Base-by-base conservation (phyloP, 2,888 invertebrate species). In the Lasioglossum vierecki region DNA sequence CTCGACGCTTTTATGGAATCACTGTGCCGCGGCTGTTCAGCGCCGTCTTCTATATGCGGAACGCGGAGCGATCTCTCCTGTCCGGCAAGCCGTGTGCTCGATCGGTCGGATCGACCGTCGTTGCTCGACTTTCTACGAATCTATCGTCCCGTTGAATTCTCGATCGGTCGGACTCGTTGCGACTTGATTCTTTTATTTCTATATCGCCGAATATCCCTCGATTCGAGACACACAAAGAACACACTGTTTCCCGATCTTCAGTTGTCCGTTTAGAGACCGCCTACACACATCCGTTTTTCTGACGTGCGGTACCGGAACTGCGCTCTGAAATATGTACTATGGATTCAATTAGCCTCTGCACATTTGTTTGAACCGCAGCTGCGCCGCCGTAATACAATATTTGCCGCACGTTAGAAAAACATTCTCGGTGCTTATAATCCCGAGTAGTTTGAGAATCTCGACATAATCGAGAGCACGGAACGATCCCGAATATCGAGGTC, bases 1-100 rank as follows among this genome's bases (percentile, higher is more conserved):
- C 76, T 84, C 86, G 85, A 82, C 79, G 87, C 85, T 90, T 91
- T 90, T 89, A 88, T 89, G 87, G 85, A 86, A 85, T 81, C 87
- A 77, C 82, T 75, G 80, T 72, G 79, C 81, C 75, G n/a, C 73
- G 79, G 79, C 66, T 22, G 66, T 57, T 70, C 68, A 76, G 73
- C 76, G 72, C 49, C 13, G 66, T 70, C 41, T 57, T 78, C 70
- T 49, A 41, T 57, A 71, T 41, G 53, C 77, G 70, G 39, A 30
- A 78, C 39, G 41, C 18, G 35, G 49, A 30, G 46, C 71, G 49
- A 74, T 81, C 39, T 77, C 68, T 70, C 41, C 53, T 70, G 70
- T 41, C n/a, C 60, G 15, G 15, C 30, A 13, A 30, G 60, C 13
- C 44, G 76, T 63, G 76, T 30, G 30, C 76, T 6, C 26, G 66